Evolutionary conservation across 2,888 invertebrate genomes (phyloP), one percentile per base, ranked within the genome.

Genomic region (Sialis fuliginosa): DNA sequence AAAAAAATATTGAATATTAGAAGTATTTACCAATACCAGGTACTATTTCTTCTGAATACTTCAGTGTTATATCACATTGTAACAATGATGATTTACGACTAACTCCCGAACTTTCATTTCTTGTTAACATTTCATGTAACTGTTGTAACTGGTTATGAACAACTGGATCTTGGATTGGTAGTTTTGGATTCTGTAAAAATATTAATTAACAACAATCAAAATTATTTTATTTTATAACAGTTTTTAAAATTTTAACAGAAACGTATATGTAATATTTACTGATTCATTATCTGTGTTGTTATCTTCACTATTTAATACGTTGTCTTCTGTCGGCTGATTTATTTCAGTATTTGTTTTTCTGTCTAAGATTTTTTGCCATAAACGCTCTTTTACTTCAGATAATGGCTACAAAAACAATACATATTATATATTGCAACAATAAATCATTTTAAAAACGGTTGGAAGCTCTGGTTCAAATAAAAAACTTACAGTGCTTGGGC

Each of bases 371-470:
- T 64, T 63, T 32, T 62, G 56, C 66, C 66, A 66, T 5, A 68
- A 53, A 49, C 68, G 60, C 50, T 69, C 67, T 48, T 71, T 68
- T 40, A 76, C 64, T 56, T 75, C 75, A 0, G 74, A 72, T 6
- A 75, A 54, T 0, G 75, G 75, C 73, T 74, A 61, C 1, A 59
- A 60, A 47, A 33, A 50, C 46, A 51, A 49, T 43, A 31, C 10
- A 8, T 33, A 37, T 12, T 22, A 22, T 22, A 22, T 41, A 39
- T 34, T n/a, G 13, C 32, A 32, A 48, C 3, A 12, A 22, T 13
- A n/a, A 13, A 22, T 9, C 7, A 41, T 45, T 35, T 37, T 6
- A 34, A n/a, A n/a, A n/a, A n/a, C n/a, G n/a, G n/a, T n/a, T n/a
- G n/a, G n/a, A n/a, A n/a, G n/a, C n/a, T n/a, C n/a, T n/a, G n/a